Percentiles rank a stretch among this genome's conserved stretches.
Evolutionary conservation across 1,140 invertebrate genomes (phyloP).

Genomic region (Lepeophtheirus salmonis): DNA sequence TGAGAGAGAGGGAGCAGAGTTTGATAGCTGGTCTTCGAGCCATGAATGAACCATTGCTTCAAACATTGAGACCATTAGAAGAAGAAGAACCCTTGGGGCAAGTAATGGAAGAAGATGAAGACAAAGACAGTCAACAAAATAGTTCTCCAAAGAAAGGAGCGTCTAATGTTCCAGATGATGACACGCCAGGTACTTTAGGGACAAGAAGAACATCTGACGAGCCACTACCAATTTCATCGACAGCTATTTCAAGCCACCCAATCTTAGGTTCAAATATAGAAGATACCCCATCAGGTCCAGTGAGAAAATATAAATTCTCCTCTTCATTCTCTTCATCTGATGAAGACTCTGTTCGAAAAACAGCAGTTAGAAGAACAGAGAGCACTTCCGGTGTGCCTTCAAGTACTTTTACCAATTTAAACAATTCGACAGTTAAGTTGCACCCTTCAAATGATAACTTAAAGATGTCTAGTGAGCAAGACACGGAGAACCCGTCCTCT

Average conservation of each 20-base stretch:
- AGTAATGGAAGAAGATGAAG: not conserved
- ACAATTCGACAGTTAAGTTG: not conserved
- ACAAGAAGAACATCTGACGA: too few species aligned
- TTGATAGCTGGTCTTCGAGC: constrained; percentile 12
- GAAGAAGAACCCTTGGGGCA: constrained; percentile 1
- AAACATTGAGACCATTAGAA: constrained; percentile 1
- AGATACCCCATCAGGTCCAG: not conserved
- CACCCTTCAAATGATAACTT: not conserved
- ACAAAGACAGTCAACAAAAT: not conserved
- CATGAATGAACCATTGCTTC: constrained; percentile 12
- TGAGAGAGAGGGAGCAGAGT: constrained; percentile 45
- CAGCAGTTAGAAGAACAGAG: not conserved
- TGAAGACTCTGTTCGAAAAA: not conserved
- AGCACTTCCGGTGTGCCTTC: not conserved
- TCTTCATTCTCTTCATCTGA: not conserved
- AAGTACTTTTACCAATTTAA: not conserved
- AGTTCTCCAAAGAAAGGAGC: not conserved
- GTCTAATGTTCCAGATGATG: too few species aligned
- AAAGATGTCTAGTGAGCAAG: not conserved
- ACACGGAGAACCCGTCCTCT: not conserved
- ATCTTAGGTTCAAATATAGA: too few species aligned
- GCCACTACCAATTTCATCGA: too few species aligned
- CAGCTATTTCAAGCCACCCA: too few species aligned
- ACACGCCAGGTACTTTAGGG: too few species aligned
- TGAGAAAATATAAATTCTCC: not conserved